Evolutionary conservation across 2,797 vertebrate genomes (phyloP).

Genomic region (Spinus pinus): DNA sequence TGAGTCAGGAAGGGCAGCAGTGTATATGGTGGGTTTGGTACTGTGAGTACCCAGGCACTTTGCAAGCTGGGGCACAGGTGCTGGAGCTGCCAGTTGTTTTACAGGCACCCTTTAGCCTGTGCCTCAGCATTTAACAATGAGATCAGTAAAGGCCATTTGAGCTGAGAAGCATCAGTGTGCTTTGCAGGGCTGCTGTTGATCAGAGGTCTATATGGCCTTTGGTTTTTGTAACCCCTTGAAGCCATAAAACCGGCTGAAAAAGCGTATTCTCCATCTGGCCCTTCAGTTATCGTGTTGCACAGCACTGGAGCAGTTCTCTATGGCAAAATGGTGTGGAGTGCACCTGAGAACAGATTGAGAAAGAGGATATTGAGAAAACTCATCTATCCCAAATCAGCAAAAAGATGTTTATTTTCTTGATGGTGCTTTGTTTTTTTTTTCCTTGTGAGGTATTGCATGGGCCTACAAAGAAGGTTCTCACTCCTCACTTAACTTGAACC

Average conservation of each 20-base stretch:
- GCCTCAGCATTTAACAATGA: not conserved
- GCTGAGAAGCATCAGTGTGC: not conserved
- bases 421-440: not conserved
- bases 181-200: not conserved
- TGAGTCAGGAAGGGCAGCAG: not conserved
- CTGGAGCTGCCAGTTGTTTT: not conserved
- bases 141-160: not conserved
- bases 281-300: rapidly evolving
- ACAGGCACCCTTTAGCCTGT: not conserved
- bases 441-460: not conserved
- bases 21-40: not conserved
- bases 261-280: not conserved
- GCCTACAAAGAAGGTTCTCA: rapidly evolving
- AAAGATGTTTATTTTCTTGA: not conserved
- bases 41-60: not conserved
- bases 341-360: not conserved
- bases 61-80: not conserved
- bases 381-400: not conserved
- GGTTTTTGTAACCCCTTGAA: not conserved
- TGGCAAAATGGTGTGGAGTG: not conserved
- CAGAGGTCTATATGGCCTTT: not conserved
- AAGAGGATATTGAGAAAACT: not conserved
- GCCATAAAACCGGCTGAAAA: not conserved
- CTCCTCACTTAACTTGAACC: not conserved
- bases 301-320: not conserved